Percentiles rank a stretch among this genome's conserved stretches.
phyloP scores from a whole-genome alignment of 2,113 vertebrate species.

The Isurus oxyrinchus region DNA sequence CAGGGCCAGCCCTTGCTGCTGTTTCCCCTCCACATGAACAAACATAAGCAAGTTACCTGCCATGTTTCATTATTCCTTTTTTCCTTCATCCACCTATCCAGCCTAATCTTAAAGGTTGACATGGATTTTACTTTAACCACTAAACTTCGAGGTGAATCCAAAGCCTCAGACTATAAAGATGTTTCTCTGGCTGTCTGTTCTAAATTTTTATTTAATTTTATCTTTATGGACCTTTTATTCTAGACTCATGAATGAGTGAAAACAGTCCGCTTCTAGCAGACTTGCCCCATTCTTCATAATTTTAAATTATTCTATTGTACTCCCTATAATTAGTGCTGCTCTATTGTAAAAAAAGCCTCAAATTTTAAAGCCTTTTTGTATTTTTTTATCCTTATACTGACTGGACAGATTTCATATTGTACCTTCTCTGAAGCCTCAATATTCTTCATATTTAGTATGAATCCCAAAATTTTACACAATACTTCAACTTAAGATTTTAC shows the following conservation, averaged over 20 bases:
- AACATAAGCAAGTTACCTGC: neutral
- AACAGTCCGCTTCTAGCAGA: neutral
- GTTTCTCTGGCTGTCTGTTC: neutral
- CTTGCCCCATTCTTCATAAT: neutral
- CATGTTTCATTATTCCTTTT: neutral
- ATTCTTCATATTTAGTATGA: neutral
- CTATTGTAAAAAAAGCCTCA: neutral
- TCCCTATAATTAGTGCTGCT: neutral
- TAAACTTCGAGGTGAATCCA: neutral
- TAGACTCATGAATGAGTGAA: neutral
- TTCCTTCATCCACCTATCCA: neutral
- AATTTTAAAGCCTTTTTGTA: neutral
- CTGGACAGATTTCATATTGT: neutral
- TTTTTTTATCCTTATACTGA: neutral
- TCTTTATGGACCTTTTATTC: neutral
- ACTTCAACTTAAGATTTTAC: neutral
- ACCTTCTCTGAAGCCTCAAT: neutral
- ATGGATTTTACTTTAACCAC: neutral
- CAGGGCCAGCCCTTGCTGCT: neutral
- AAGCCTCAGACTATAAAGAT: neutral
- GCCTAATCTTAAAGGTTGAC: neutral
- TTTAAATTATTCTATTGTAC: neutral
- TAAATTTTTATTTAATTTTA: neutral
- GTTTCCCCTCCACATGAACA: neutral
- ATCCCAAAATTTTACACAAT: neutral